phyloP scores from a whole-genome alignment of 2,113 vertebrate species.

The Cinclus mexicanus region DNA sequence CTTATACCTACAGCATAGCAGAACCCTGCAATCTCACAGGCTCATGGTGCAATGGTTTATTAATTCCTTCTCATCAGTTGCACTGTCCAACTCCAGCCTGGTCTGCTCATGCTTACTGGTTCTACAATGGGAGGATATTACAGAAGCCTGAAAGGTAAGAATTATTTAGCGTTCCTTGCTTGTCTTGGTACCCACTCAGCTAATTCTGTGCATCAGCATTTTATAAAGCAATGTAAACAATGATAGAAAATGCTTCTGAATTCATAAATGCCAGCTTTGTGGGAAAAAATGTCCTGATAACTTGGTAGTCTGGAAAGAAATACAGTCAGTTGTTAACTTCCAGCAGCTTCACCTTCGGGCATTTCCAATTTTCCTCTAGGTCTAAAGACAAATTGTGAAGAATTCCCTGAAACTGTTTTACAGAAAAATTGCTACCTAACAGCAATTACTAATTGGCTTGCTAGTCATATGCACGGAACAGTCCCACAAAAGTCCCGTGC shows the following conservation, averaged over 20 bases:
- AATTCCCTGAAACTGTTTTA: background rate
- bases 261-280: background rate
- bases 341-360: rapidly evolving
- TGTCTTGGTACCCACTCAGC: background rate
- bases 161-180: background rate
- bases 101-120: background rate
- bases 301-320: background rate
- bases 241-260: background rate
- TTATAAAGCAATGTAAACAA: background rate
- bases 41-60: background rate
- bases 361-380: background rate
- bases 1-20: background rate
- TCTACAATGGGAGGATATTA: background rate
- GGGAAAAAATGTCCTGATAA: background rate
- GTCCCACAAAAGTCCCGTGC: background rate
- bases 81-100: background rate
- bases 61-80: background rate
- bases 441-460: background rate
- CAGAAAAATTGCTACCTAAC: background rate
- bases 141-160: background rate
- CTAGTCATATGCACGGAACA: background rate
- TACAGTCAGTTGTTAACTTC: background rate
- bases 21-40: background rate
- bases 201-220: background rate
- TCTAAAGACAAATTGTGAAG: background rate